These are phyloP conservation scores for Paradoxurus hermaphroditus DNA, from an alignment of 2,113 vertebrate species.

Conservation along the genomic window DNA sequence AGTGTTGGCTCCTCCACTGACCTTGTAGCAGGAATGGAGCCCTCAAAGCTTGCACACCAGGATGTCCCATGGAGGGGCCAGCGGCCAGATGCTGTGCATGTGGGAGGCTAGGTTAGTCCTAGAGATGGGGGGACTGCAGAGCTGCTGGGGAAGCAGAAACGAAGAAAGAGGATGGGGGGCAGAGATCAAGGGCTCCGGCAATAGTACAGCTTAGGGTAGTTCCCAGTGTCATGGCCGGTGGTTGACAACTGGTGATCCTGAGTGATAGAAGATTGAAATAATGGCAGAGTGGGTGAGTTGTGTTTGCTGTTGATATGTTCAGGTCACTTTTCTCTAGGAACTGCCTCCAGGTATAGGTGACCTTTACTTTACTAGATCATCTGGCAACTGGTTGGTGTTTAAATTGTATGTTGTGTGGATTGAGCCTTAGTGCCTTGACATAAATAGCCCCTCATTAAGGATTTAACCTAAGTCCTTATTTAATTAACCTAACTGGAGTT, in stretches of 20 bases:
- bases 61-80: not conserved
- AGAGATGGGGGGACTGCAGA: not conserved
- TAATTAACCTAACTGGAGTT: not conserved
- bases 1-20: not conserved
- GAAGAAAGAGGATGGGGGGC: not conserved
- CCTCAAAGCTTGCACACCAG: not conserved
- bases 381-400: not conserved
- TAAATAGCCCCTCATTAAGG: not conserved
- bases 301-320: not conserved
- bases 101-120: not conserved
- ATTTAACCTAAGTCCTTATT: not conserved
- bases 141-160: not conserved
- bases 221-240: not conserved
- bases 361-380: conserved; percentile 37
- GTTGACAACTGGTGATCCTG: not conserved
- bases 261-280: not conserved
- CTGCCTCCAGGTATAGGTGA: not conserved
- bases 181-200: not conserved
- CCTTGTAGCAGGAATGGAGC: too few relatives aligned
- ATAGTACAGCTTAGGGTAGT: not conserved
- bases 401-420: not conserved
- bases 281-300: not conserved
- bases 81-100: not conserved
- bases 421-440: not conserved
- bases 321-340: not conserved